Conservation (phyloP, 2,113 vertebrate genomes). For the Anser cygnoides region DNA sequence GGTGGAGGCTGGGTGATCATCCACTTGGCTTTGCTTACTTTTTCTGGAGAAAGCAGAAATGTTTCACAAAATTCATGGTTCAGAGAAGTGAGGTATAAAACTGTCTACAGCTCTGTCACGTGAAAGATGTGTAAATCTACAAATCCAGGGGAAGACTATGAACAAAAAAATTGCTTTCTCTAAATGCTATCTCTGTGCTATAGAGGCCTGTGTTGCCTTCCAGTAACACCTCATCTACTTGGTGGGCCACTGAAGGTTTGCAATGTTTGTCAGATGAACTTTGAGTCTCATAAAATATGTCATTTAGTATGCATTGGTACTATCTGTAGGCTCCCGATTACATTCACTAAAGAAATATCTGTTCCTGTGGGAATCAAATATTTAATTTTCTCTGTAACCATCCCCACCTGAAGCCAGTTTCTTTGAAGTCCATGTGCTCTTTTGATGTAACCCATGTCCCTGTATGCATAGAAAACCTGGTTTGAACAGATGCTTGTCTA, state of each 20-base stretch:
- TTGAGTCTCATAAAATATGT: neutral
- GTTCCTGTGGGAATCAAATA: neutral
- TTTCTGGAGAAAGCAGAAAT: neutral
- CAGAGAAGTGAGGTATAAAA: neutral
- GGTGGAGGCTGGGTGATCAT: neutral
- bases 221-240: neutral
- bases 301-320: neutral
- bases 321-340: neutral
- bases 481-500: neutral
- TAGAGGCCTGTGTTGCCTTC: neutral
- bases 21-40: neutral
- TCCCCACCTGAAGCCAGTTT: neutral
- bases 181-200: neutral
- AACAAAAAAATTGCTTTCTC: neutral
- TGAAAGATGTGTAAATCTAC: neutral
- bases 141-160: neutral
- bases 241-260: neutral
- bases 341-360: neutral
- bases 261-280: neutral
- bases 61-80: neutral
- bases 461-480: neutral
- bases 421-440: neutral
- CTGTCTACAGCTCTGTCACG: neutral
- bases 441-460: neutral
- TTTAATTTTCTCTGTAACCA: neutral